Percentiles rank a stretch among this genome's conserved stretches.
phyloP scores from a whole-genome alignment of 2,888 invertebrate species.

The Machimus atricapillus region DNA sequence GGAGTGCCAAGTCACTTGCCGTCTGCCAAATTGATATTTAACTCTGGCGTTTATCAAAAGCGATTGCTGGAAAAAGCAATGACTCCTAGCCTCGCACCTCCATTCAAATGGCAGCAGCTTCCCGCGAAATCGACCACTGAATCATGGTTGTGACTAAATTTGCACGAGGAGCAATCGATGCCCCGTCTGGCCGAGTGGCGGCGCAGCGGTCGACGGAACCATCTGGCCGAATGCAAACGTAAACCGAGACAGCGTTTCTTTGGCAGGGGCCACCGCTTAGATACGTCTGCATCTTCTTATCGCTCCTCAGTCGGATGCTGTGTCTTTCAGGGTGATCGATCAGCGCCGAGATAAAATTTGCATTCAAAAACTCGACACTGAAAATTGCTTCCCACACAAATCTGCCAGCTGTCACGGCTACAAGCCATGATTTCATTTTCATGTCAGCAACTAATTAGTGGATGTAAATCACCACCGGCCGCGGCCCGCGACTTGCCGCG shows the following conservation, averaged over 20 bases:
- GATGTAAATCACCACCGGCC: slow-evolving; percentile 36
- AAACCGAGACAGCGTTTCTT: not conserved
- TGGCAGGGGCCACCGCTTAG: not conserved
- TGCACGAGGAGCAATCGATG: slow-evolving; percentile 5
- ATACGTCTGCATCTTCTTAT: not conserved
- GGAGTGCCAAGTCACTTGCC: not conserved
- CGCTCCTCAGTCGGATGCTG: slow-evolving; percentile 8
- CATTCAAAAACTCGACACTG: slow-evolving; percentile 19
- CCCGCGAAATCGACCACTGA: slow-evolving; percentile 15
- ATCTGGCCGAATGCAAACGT: not conserved
- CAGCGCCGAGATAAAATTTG: slow-evolving; percentile 23
- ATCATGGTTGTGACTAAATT: slow-evolving; percentile 3
- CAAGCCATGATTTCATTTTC: slow-evolving; percentile 42
- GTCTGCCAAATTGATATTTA: not conserved
- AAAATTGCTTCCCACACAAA: slow-evolving; percentile 42
- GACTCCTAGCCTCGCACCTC: not conserved
- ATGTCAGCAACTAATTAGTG: slow-evolving; percentile 42
- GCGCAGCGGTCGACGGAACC: too few species aligned
- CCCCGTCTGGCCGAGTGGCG: not conserved
- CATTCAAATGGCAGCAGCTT: not conserved
- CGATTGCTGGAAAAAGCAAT: not conserved
- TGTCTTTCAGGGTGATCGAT: slow-evolving; percentile 33
- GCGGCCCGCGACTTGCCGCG: not conserved
- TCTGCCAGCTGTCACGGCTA: slow-evolving; percentile 41
- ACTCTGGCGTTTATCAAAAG: not conserved